A percentile compares a stretch with the other conserved stretches of the same genome.
Conservation (phyloP, 2,113 vertebrate species). For the Thinocorus orbignyianus region DNA sequence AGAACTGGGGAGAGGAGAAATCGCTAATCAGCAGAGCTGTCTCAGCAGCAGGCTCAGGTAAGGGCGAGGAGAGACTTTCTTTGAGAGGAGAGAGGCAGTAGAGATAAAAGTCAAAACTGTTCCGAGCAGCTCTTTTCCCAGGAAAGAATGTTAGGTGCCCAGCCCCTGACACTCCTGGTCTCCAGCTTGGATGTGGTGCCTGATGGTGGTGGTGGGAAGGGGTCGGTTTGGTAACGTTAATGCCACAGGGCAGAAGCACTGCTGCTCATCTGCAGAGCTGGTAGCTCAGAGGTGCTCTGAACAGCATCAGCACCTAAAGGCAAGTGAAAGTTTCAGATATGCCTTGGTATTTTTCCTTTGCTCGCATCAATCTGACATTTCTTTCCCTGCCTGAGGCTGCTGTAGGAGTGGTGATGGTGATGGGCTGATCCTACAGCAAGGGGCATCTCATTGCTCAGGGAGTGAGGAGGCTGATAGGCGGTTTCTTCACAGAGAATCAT, state of each 20-base stretch:
- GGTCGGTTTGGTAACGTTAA: not conserved
- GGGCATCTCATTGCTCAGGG: not conserved
- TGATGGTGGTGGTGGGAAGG: not conserved
- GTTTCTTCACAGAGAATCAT: not conserved
- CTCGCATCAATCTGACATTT: not conserved
- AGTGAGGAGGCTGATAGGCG: accelerated
- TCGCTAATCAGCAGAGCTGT: not conserved
- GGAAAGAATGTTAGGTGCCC: not conserved
- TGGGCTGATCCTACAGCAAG: not conserved
- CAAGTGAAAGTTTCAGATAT: not conserved
- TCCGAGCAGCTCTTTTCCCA: not conserved
- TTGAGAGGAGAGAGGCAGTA: not conserved
- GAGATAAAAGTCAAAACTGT: not conserved
- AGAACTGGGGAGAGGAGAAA: not conserved
- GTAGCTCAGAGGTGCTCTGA: not conserved
- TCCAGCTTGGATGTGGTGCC: accelerated
- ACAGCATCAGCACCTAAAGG: not conserved
- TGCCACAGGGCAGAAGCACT: not conserved
- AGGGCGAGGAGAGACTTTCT: not conserved
- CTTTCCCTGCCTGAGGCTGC: not conserved
- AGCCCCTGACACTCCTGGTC: not conserved
- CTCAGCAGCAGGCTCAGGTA: not conserved
- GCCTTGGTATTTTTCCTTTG: not conserved
- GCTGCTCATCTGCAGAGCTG: not conserved
- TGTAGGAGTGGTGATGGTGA: not conserved